Evolutionary conservation across 2,113 vertebrate species (phyloP).

Genomic region (Coptodon rendalli): DNA sequence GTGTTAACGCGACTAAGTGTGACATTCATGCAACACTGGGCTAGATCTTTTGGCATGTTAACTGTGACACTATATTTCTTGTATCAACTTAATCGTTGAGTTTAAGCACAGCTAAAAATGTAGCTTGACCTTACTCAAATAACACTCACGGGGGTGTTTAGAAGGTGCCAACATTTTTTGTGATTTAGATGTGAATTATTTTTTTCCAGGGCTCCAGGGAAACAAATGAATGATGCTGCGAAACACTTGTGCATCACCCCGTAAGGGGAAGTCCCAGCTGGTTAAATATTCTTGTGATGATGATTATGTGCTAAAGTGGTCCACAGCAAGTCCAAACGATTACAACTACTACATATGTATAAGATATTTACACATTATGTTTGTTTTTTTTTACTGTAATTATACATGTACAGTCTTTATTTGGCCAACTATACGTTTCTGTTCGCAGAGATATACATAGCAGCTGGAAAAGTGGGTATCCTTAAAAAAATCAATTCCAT

Average conservation of each 20-base stretch:
- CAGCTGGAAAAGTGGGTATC: background rate
- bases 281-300: background rate
- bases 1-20: background rate
- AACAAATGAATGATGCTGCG: background rate
- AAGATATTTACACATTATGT: background rate
- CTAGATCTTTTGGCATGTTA: background rate
- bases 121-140: background rate
- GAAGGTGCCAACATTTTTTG: background rate
- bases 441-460: background rate
- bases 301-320: background rate
- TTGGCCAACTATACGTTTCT: background rate
- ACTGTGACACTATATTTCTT: background rate
- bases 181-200: background rate
- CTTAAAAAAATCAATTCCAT: background rate
- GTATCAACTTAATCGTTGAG: background rate
- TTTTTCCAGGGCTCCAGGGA: background rate
- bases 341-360: background rate
- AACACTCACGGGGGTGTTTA: background rate
- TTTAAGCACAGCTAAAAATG: background rate
- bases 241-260: background rate
- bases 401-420: background rate
- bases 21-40: background rate
- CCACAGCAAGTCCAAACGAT: background rate
- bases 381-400: background rate
- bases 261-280: background rate